Base-by-base conservation (phyloP, 1,140 invertebrate genomes). In the Melipona quadrifasciata region DNA sequence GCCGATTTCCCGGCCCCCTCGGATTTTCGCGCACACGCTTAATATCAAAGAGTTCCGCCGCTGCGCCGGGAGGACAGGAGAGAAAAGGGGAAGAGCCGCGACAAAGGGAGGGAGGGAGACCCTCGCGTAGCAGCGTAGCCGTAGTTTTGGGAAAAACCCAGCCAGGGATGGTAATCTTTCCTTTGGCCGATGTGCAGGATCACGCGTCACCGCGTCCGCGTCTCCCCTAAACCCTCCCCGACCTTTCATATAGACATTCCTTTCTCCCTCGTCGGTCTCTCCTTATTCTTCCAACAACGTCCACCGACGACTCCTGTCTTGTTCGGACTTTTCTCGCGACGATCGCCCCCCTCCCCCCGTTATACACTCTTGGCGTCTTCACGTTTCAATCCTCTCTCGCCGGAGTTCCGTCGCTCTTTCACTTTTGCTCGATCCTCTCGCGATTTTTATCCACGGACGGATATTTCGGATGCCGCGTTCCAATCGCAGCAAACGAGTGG, bases 201-300 rank as follows among this genome's bases (percentile, higher is more conserved):
- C 91, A 94, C 94, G 94, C 94, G 94, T 93, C 94, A 94, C 92
- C 94, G 94, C 92, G 89, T 89, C 84, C 86, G 85, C 86, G 89
- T 86, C 57, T 51, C 77, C 64, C 47, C 34, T 67, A 75, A 74
- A 89, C 86, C 89, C 89, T 86, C 86, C 86, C 89, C 86, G n/a
- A 70, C 68, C 85, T 90, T 86, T 94, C 94, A 95, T 95, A 95
- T 95, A 95, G 93, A 94, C 93, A 95, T 95, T 95, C 94, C 94
- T 92, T 93, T 90, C 87, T 83, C 73, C 84, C 39, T 47, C 77
- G 71, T 85, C 84, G 80, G 70, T 84, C 74, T 77, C 55, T 53
- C 72, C 55, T 78, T 90, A 53, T 84, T 83, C 89, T 73, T 84
- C 85, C 86, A 82, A 71, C 77, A 82, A 71, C 77, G n/a, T 31